Evolutionary conservation across 1,140 invertebrate species (phyloP), one percentile per base, ranked within the genome.

Genomic region (Plectus sambesii): DNA sequence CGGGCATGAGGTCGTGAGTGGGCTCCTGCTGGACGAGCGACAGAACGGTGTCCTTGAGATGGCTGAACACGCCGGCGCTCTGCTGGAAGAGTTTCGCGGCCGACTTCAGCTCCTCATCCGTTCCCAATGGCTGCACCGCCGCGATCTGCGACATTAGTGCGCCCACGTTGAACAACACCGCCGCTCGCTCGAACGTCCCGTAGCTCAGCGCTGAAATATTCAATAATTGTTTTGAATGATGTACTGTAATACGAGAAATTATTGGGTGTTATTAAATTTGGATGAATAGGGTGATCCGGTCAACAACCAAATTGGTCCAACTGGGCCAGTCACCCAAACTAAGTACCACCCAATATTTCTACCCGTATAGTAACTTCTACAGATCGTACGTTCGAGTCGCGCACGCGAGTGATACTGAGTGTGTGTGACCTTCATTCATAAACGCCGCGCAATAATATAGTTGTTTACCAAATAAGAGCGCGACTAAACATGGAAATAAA

Each of bases 111-210:
- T 88, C 87, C 53, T 96, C 88, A 73, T 98, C 92, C 47, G 77
- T 87, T 30, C 88, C 83, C 30, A 87, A 70, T 35, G 71, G 72
- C 71, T 94, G 87, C 45, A 78, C 75, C 8, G 84, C 78, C 4
- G 87, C 93, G 3, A 97, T 78, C 47, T 82, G 78, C 69, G 83
- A 87, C 73, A 94, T 87, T 55, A 94, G 73, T 2, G 92, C 87
- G 12, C 83, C 94, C 63, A 96, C 88, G 72, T 99, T 99, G 73
- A 93, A 99, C 1, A 99, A 75, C 39, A 97, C 80, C 68, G 89
- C 96, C 29, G 90, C 80, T 68, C 85, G 86, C 72, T 99, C 94
- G 72, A 86, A 99, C n/a, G 63, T 61, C 30, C 61, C 52, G 51
- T 68, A 55, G 20, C 52, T 63, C 0, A 68, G 19, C 1, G 63